A percentile compares a stretch with the other conserved stretches of the same genome.
phyloP scores from a whole-genome alignment of 1,140 invertebrate genomes.

The Ceratina calcarata region DNA sequence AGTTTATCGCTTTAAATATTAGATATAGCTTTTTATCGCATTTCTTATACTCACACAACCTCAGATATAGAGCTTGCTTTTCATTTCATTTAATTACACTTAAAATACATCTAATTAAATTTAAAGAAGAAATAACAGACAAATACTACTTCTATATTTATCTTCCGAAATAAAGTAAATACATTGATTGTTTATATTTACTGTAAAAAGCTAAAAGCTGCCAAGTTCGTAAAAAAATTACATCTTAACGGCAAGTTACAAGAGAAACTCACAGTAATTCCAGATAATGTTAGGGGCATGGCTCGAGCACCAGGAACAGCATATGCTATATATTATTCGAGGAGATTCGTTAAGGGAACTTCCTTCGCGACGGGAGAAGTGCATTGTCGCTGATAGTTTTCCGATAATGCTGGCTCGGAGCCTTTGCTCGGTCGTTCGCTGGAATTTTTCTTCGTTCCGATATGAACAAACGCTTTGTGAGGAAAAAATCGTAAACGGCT shows the following conservation, averaged over 20 bases:
- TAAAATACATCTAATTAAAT: too few species aligned
- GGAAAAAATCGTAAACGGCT: too few species aligned
- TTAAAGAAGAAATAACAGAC: too few species aligned
- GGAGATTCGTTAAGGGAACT: constrained; percentile 12
- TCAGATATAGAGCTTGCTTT: too few species aligned
- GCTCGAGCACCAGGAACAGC: neutral
- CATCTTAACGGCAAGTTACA: neutral
- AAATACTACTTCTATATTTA: too few species aligned
- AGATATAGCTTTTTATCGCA: too few species aligned
- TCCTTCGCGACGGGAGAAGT: constrained; percentile 16
- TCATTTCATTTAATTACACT: too few species aligned
- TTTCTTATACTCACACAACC: too few species aligned
- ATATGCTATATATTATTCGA: constrained; percentile 32
- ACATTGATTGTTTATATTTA: constrained; percentile 14
- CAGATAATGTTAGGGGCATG: neutral
- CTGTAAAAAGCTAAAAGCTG: constrained; percentile 1
- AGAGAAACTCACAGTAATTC: neutral
- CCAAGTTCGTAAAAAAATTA: neutral
- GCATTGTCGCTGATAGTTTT: constrained; percentile 3
- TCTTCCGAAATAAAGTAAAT: neutral
- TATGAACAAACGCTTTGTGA: too few species aligned
- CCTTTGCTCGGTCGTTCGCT: neutral
- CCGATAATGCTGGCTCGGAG: constrained; percentile 2
- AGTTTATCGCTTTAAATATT: too few species aligned
- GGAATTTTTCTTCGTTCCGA: neutral